Conservation (phyloP, 2,888 invertebrate species). For the Mythimna loreyi region DNA sequence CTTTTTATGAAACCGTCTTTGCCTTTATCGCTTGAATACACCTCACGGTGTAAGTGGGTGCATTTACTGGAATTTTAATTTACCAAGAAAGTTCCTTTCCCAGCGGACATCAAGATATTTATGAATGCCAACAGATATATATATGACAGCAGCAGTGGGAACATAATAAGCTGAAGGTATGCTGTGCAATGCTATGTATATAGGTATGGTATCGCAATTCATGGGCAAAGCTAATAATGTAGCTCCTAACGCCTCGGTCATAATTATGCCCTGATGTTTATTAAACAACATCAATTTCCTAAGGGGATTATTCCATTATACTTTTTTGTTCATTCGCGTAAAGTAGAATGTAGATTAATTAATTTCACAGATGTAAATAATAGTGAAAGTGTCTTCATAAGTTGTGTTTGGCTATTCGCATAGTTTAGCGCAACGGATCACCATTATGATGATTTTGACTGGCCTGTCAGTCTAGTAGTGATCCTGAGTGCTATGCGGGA, state of each 20-base stretch:
- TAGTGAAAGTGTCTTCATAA: slow-evolving; percentile 24
- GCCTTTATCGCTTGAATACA: not conserved
- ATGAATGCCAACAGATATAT: slow-evolving; percentile 30
- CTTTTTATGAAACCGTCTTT: slow-evolving; percentile 1
- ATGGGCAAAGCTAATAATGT: slow-evolving; percentile 35
- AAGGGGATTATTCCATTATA: slow-evolving; percentile 55
- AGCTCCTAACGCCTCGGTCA: slow-evolving; percentile 37
- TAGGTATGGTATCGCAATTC: slow-evolving; percentile 37
- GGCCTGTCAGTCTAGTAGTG: no score
- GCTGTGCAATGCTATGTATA: no score
- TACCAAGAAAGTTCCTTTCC: not conserved
- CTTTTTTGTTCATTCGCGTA: slow-evolving; percentile 53
- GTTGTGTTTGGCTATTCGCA: slow-evolving; percentile 1
- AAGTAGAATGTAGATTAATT: slow-evolving; percentile 48
- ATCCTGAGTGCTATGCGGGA: no score
- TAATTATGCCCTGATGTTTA: slow-evolving; percentile 57
- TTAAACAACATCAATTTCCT: slow-evolving; percentile 61
- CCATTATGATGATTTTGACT: no score
- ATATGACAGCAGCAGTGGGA: no score
- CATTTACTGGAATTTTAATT: not conserved
- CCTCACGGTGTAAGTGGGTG: not conserved
- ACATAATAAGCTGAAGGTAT: no score
- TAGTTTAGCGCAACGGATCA: not conserved
- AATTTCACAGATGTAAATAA: slow-evolving; percentile 35
- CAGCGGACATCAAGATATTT: slow-evolving; percentile 22